Conservation (phyloP, 2,113 vertebrate genomes). For the Columba livia region DNA sequence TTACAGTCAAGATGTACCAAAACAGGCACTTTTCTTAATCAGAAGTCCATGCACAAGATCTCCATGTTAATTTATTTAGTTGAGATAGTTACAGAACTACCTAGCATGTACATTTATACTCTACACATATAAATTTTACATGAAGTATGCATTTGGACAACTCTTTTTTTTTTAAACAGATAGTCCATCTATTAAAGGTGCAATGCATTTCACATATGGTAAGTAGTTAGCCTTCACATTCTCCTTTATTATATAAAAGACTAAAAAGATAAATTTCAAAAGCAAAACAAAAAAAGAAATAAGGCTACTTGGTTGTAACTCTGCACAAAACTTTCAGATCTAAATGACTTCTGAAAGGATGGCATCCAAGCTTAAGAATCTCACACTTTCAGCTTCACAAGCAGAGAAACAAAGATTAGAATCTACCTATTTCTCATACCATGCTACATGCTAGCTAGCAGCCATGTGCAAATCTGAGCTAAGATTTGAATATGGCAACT, state of each 20-base stretch:
- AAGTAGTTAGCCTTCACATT: slow-evolving; percentile 55
- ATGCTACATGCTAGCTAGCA: slow-evolving; percentile 29
- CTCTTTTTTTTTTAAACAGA: slow-evolving; percentile 23
- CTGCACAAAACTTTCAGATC: slow-evolving; percentile 49
- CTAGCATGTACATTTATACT: slow-evolving; percentile 32
- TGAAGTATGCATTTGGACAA: slow-evolving; percentile 12
- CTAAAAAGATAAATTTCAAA: slow-evolving; percentile 10
- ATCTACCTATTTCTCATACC: slow-evolving; percentile 20
- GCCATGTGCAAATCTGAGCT: slow-evolving; percentile 33
- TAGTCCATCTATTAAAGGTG: slow-evolving; percentile 82
- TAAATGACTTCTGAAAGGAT: slow-evolving; percentile 44
- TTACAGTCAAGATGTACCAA: not conserved
- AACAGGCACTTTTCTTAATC: slow-evolving; percentile 13
- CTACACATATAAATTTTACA: slow-evolving; percentile 25
- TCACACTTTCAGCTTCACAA: not conserved
- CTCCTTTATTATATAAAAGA: not conserved
- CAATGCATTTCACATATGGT: slow-evolving; percentile 81
- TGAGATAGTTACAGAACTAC: not conserved
- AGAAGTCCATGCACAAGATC: slow-evolving; percentile 58
- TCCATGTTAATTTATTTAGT: slow-evolving; percentile 43
- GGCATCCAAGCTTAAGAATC: not conserved
- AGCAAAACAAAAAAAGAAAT: not conserved
- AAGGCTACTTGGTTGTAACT: slow-evolving; percentile 4
- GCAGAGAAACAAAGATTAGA: slow-evolving; percentile 26
- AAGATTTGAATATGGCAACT: slow-evolving; percentile 37